Base-by-base conservation (phyloP, 2,797 vertebrate species). In the Chaenodraco wilsoni region DNA sequence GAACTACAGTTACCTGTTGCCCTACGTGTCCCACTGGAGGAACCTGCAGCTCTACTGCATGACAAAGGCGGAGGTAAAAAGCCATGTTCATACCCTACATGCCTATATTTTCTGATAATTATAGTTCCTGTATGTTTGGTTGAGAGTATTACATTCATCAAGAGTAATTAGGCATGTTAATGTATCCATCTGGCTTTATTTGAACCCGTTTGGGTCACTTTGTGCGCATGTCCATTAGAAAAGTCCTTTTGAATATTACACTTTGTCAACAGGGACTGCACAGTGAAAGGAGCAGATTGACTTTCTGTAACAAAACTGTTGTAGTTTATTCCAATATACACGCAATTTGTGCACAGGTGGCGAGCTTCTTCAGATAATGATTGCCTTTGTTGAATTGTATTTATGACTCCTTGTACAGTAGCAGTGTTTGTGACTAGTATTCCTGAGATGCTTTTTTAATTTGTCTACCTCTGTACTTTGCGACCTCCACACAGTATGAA, bases 1-100 rank as follows among this genome's bases (percentile, higher is more conserved):
- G 76, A 99, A 99, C 94, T 99, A 97, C 83, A 90, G 81, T 49
- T 96, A 96, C 82, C 94, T 99, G 72, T 77, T 99, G 89, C 96
- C 98, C 0, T 97, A 96, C 17, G 93, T 99, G 81, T 97, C 96
- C 3, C 94, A 96, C 91, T 99, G 98, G 98, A 97, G 96, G 90
- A 99, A 99, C 86, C 93, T 99, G 80, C 96, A 97, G 85, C 95
- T 99, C 81, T 96, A 99, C 93, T 99, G 98, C 92, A 95, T 99
- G 91, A 98, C 96, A 0, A 94, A 97, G 89, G 90, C 94, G 59
- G 97, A 99, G 97, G 98, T 99, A 86, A 51, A 59, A 65, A 43
- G 19, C 45, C 8, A 9, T 19, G 2, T 21, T 52, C 6, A 3
- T 65, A 21, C 62, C 16, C 17, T 15, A 49, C 51, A 19, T 5